Evolutionary conservation across 2,113 vertebrate genomes (phyloP), one percentile per base, ranked within the genome.

Genomic region (Grallaria varia): DNA sequence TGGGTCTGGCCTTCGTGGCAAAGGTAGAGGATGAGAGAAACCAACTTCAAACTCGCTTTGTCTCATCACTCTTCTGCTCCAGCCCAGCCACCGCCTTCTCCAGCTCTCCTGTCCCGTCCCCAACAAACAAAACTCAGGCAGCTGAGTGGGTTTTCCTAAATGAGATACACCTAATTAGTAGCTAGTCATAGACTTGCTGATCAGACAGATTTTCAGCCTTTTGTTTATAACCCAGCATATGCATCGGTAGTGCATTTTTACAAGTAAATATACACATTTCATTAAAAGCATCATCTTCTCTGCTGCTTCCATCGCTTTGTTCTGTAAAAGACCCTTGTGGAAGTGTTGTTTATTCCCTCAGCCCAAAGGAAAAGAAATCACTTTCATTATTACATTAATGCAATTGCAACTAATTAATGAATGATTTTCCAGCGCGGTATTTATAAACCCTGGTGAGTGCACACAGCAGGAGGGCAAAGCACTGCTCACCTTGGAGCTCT

Each of bases 151-250:
- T 94, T 97, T 96, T 91, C 59, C 93, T 94, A 95, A 95, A 95
- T 91, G 88, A 96, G 92, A 76, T 95, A 59, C 59, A 74, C 73
- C 93, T 96, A 81, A 95, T 96, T 95, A 97, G 92, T 81, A 96
- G 76, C 86, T 90, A 89, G 90, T 68, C 76, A 35, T 56, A 89
- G 64, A 93, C 64, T 95, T 92, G 96, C 95, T 96, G 96, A 96
- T 95, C 66, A 92, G 74, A 82, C 76, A 87, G 35, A 87, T 95
- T 95, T 89, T 40, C 96, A 89, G 69, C 55, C 75, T 89, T 95
- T 94, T 96, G 90, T 97, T 95, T 96, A 82, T 81, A 94, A 89
- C 89, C 69, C 11, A 8, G 66, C 88, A 92, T 84, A 95, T 95
- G 93, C 84, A 96, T 72, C 78, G 0, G 0, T n/a, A 52, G 88